phyloP scores from a whole-genome alignment of 1,140 invertebrate species.

The Saccostrea echinata region DNA sequence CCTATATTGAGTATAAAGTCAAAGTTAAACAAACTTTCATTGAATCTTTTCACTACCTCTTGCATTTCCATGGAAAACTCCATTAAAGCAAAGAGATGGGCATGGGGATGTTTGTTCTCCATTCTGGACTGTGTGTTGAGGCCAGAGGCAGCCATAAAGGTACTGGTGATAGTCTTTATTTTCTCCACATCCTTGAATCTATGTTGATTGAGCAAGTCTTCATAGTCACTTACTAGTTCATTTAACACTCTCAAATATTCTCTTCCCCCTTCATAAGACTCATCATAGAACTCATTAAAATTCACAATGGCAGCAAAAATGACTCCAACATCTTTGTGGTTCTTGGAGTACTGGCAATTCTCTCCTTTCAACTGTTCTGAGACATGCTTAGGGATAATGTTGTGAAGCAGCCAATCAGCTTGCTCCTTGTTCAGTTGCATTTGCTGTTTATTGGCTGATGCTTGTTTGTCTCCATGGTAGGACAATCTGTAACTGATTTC shows the following conservation, averaged over 20 bases:
- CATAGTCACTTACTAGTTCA: slow-evolving; percentile 96
- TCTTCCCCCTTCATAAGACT: slow-evolving; percentile 91
- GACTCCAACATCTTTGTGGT: slow-evolving; percentile 94
- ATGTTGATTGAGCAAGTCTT: slow-evolving; percentile 90
- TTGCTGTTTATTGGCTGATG: slow-evolving; percentile 79
- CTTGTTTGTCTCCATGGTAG: slow-evolving; percentile 95
- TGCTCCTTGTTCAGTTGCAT: slow-evolving; percentile 88
- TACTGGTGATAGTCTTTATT: slow-evolving; percentile 98
- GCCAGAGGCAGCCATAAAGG: slow-evolving; percentile 98
- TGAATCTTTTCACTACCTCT: slow-evolving; percentile 90
- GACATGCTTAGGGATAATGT: slow-evolving; percentile 97
- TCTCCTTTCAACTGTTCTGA: slow-evolving; percentile 90
- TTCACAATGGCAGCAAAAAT: slow-evolving; percentile 97
- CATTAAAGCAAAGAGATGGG: slow-evolving; percentile 92
- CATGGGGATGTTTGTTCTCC: slow-evolving; percentile 84
- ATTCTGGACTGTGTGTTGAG: slow-evolving; percentile 87
- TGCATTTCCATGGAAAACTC: slow-evolving; percentile 94
- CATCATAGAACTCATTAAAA: slow-evolving; percentile 97
- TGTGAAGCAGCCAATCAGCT: slow-evolving; percentile 96
- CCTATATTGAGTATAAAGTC: slow-evolving; percentile 91
- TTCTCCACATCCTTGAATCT: slow-evolving; percentile 96
- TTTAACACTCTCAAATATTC: slow-evolving; percentile 96
- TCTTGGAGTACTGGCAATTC: slow-evolving; percentile 89
- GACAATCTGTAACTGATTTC: slow-evolving; percentile 96
- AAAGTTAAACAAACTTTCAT: slow-evolving; percentile 92